These are phyloP conservation scores for Porites evermanni DNA, from an alignment of 92 coral and sea anemone genomes.

Conservation along the genomic window DNA sequence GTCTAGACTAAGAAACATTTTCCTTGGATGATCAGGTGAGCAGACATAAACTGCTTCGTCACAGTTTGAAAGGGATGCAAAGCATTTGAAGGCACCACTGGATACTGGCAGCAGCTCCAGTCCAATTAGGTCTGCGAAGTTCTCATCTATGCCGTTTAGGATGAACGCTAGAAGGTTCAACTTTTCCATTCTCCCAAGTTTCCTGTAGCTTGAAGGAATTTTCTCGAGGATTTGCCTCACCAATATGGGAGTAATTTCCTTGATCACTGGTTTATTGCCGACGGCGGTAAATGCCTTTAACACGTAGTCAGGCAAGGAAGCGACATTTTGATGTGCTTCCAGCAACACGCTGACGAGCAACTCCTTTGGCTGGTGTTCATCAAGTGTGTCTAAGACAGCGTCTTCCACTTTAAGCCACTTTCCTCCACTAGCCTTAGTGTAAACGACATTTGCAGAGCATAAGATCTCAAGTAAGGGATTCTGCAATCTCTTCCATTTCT, in stretches of 20 bases:
- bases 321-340: constrained; percentile 53
- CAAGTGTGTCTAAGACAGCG: constrained; percentile 31
- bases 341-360: constrained; percentile 38
- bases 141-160: constrained; percentile 47
- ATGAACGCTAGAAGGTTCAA: constrained; percentile 66
- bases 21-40: constrained; percentile 67
- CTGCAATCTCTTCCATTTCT: constrained; percentile 69
- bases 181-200: constrained; percentile 43
- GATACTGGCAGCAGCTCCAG: constrained; percentile 79
- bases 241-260: constrained; percentile 60
- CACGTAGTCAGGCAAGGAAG: constrained; percentile 64
- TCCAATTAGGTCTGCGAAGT: constrained; percentile 57
- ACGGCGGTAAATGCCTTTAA: constrained; percentile 27
- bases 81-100: constrained; percentile 57
- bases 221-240: constrained; percentile 56
- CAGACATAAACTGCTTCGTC: constrained; percentile 57
- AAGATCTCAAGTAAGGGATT: constrained; percentile 50
- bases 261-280: not conserved
- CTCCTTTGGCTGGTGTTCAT: constrained; percentile 14
- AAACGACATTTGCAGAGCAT: constrained; percentile 34
- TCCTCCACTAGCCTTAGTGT: constrained; percentile 67
- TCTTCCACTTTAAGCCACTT: constrained; percentile 70
- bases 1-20: constrained; percentile 73
- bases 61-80: constrained; percentile 8
- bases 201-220: constrained; percentile 39